These are phyloP conservation scores for Athene cunicularia DNA, from an alignment of 2,113 vertebrate genomes.

Conservation along the genomic window DNA sequence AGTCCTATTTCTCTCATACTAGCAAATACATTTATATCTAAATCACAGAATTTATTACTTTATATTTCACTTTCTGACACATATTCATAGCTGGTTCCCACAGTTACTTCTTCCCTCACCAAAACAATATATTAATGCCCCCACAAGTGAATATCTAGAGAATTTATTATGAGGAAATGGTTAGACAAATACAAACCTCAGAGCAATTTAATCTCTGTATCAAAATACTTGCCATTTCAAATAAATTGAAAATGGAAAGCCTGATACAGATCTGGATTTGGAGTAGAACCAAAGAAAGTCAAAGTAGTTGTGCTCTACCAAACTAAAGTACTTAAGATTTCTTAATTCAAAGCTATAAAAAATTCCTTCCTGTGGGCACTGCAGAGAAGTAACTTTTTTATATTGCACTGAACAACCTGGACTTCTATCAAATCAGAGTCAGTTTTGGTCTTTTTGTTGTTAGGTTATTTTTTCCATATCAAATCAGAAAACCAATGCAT, in stretches of 20 bases:
- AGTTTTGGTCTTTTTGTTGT: neutral
- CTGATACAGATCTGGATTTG: neutral
- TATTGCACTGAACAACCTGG: neutral
- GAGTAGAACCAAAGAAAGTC: neutral
- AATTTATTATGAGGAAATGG: conserved; percentile 12
- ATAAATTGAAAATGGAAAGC: neutral
- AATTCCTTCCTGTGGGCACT: neutral
- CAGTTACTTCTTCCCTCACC: neutral
- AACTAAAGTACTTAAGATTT: neutral
- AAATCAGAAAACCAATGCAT: neutral
- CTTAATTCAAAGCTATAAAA: conserved; percentile 30
- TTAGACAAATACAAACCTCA: conserved; percentile 1
- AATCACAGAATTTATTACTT: neutral
- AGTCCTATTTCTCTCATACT: neutral
- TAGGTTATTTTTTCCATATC: neutral
- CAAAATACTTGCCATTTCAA: neutral
- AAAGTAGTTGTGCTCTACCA: neutral
- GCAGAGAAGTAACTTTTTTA: neutral
- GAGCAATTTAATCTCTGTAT: conserved; percentile 9
- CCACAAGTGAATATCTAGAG: neutral
- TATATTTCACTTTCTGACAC: conserved; percentile 18
- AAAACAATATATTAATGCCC: neutral
- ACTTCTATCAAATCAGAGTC: neutral
- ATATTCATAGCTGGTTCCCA: neutral
- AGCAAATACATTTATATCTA: neutral